A percentile compares a stretch with the other conserved stretches of the same genome.
Evolutionary conservation across 2,797 vertebrate genomes (phyloP).

Genomic region (Enteromius treurensis): DNA sequence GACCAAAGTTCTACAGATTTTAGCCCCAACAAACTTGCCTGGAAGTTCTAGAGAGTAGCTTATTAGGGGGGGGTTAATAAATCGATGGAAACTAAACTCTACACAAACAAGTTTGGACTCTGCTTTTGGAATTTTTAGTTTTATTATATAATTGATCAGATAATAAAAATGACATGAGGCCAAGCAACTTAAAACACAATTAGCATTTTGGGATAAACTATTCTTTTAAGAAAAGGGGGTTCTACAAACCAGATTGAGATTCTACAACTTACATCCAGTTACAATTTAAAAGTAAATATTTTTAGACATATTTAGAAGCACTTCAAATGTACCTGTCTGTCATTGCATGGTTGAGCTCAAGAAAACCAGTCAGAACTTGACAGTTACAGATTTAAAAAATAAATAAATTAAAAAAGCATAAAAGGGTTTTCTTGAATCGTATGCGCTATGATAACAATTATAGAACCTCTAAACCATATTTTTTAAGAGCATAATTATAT

Average conservation of each 20-base stretch:
- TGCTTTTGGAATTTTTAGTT: not conserved
- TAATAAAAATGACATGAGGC: not conserved
- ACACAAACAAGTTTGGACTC: not conserved
- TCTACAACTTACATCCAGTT: not conserved
- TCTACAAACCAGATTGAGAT: not conserved
- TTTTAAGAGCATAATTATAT: not conserved
- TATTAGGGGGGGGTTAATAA: not conserved
- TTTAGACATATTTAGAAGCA: not conserved
- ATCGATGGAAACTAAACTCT: not conserved
- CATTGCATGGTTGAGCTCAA: not conserved
- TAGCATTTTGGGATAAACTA: not conserved
- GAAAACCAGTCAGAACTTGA: not conserved
- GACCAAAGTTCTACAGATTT: not conserved
- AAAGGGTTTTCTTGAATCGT: not conserved
- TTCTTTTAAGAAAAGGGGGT: not conserved
- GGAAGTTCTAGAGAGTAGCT: not conserved
- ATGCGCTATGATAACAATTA: not conserved
- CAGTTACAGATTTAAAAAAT: not conserved
- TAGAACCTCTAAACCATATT: not conserved
- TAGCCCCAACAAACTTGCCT: not conserved
- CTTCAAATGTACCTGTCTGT: not conserved
- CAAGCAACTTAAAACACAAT: not conserved
- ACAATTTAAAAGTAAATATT: not conserved
- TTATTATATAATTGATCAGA: not conserved
- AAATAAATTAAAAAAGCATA: not conserved